These are phyloP conservation scores for Notiomystis cincta DNA, from an alignment of 2,113 vertebrate genomes.

Conservation along the genomic window DNA sequence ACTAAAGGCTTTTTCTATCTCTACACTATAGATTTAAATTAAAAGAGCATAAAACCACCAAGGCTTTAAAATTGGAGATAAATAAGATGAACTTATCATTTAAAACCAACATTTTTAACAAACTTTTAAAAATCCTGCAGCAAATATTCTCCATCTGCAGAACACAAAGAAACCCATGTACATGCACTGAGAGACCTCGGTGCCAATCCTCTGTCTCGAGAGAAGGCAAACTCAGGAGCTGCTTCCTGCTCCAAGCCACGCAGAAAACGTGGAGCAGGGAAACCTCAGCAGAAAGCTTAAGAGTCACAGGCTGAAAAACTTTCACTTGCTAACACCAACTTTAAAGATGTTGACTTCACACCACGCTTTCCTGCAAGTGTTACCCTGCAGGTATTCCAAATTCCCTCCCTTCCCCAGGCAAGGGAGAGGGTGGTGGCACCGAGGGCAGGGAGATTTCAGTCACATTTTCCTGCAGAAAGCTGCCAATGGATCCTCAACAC, in stretches of 20 bases:
- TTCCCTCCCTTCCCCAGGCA: fast-evolving
- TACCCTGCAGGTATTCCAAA: background rate
- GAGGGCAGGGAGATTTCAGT: background rate
- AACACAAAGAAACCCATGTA: background rate
- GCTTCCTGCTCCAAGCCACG: background rate
- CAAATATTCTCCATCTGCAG: background rate
- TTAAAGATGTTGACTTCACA: background rate
- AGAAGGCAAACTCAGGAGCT: background rate
- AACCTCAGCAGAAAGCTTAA: background rate
- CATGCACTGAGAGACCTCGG: background rate
- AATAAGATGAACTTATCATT: background rate
- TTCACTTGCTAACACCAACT: background rate
- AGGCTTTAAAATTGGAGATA: background rate
- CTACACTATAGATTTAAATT: background rate
- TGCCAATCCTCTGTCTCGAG: fast-evolving
- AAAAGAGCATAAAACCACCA: background rate
- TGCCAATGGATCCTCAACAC: background rate
- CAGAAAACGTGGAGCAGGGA: background rate
- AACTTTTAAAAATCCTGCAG: background rate
- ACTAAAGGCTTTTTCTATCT: background rate
- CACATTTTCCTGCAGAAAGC: background rate
- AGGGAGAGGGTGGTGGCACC: no score
- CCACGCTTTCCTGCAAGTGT: fast-evolving
- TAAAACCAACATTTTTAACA: background rate
- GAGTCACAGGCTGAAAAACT: background rate